Evolutionary conservation across 2,888 invertebrate genomes (phyloP).

Genomic region (Euplexia lucipara): DNA sequence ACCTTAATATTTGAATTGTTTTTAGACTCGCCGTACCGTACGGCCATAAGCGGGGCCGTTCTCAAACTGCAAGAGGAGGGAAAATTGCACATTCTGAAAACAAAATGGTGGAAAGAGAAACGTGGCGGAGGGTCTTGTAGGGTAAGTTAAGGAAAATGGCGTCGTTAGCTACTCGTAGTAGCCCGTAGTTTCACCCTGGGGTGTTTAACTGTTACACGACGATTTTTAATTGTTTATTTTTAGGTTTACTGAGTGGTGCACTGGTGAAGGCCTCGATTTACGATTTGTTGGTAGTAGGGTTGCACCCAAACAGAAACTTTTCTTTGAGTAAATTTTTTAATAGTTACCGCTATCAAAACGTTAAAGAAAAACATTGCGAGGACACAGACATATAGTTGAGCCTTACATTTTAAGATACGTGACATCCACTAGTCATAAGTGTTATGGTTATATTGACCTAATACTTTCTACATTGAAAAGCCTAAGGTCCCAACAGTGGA

Average conservation of each 20-base stretch:
- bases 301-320: no score
- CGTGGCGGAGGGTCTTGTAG: constrained; percentile 97
- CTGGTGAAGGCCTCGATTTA: no score
- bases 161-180: constrained; percentile 53
- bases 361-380: no score
- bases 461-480: no score
- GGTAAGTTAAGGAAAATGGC: constrained; percentile 87
- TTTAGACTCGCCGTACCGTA: constrained; percentile 97
- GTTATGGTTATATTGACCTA: no score
- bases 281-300: no score
- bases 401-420: no score
- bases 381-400: no score
- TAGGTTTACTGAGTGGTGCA: neutral
- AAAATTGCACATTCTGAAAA: constrained; percentile 97
- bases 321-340: no score
- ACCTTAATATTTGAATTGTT: constrained; percentile 41
- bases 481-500: no score
- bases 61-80: constrained; percentile 99
- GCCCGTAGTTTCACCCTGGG: constrained; percentile 18
- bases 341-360: no score
- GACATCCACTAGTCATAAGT: no score
- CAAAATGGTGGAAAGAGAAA: constrained; percentile 99
- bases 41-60: constrained; percentile 98
- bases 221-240: constrained; percentile 9
- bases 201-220: constrained; percentile 30